Evolutionary conservation across 2,113 vertebrate species (phyloP).

Genomic region (Dromiciops gliroides): DNA sequence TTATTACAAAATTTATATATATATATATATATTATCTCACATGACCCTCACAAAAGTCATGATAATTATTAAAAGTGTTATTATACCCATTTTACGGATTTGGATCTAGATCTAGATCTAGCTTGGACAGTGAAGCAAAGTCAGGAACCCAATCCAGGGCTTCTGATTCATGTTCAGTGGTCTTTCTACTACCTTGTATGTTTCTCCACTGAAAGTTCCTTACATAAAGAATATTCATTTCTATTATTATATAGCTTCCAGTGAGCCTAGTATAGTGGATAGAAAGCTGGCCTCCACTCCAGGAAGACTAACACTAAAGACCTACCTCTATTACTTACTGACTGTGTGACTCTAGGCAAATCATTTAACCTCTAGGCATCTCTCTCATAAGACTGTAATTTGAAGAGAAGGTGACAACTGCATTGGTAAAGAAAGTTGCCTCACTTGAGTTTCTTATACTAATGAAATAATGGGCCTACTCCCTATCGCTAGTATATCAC

Average conservation of each 20-base stretch:
- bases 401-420: not conserved
- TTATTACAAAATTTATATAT: not conserved
- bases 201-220: not conserved
- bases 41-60: not conserved
- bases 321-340: not conserved
- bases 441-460: not conserved
- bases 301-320: not conserved
- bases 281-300: not conserved
- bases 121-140: not conserved
- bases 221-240: not conserved
- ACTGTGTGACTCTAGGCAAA: not conserved
- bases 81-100: not conserved
- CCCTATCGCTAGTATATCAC: not conserved
- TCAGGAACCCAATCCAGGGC: not conserved
- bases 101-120: not conserved
- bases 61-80: not conserved
- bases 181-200: not conserved
- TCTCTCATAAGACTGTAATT: not conserved
- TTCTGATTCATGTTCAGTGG: not conserved
- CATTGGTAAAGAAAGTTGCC: not conserved
- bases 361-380: not conserved
- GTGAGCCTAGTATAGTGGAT: not conserved
- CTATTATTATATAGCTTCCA: not conserved
- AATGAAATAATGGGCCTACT: not conserved
- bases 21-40: not conserved